Evolutionary conservation across 2,113 vertebrate genomes (phyloP), one percentile per base, ranked within the genome.

Genomic region (Tenebrosternarchus preto): DNA sequence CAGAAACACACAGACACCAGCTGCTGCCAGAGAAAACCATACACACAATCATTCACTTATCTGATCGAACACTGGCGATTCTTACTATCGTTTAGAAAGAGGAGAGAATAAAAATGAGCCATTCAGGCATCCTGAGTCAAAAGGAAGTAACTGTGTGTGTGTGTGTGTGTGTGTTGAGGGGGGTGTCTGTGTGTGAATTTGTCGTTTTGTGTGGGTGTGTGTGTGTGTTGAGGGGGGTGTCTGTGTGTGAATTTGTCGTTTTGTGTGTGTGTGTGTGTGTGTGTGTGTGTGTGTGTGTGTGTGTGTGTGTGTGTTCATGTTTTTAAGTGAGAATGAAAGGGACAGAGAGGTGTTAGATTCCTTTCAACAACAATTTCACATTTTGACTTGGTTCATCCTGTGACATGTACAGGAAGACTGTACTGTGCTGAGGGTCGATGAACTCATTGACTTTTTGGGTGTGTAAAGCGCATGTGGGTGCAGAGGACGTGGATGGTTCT

Each of bases 1-100:
- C 83, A 86, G 27, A 74, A 53, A 64, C 59, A 75, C 59, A 85
- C 85, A 82, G 85, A 85, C 2, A 74, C 89, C 87, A 73, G 36
- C 55, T 82, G 76, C 75, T 57, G 27, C 19, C 25, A 29, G 7
- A 46, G 56, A 55, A 27, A 64, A n/a, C 15, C 29, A 22, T 2
- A 46, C 60, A 66, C 60, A 67, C 61, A 59, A 43, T 63, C 29
- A 50, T 50, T 50, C 12, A 50, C 43, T 50, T 50, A 50, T 50
- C 9, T 50, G 43, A 50, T 50, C 43, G 43, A 50, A 50, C 43
- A 50, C 43, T 50, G 11, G 43, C 12, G 43, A 50, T 50, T 50
- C 43, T 50, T 50, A 50, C 43, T 7, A 50, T 50, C 43, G 3
- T 50, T 50, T 20, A 70, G 19, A 78, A 43, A 57, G 64, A 69